These are phyloP conservation scores for Osedax frankpressi DNA, from an alignment of 2,888 invertebrate genomes.

Conservation along the genomic window DNA sequence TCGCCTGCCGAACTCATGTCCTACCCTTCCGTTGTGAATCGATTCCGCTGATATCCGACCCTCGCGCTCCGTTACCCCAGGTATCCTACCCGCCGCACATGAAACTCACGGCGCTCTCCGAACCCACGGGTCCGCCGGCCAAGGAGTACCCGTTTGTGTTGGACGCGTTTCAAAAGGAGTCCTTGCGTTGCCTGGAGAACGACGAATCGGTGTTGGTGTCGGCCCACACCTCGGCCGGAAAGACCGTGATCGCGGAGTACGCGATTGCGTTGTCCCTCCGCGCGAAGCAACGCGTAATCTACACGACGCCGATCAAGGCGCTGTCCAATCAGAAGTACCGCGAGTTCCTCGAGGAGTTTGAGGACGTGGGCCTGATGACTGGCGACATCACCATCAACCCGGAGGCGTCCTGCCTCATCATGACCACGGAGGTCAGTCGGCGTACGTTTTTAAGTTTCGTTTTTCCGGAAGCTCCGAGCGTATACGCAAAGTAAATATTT, in stretches of 20 bases:
- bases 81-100: conserved; percentile 74
- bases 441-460: too few relatives aligned
- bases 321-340: conserved; percentile 97
- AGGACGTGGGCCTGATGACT: conserved; percentile 92
- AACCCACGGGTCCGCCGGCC: conserved; percentile 54
- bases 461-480: too few relatives aligned
- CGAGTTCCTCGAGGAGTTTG: conserved; percentile 87
- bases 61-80: conserved; percentile 28
- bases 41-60: too few relatives aligned
- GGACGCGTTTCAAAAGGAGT: conserved; percentile 95
- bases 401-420: conserved; percentile 88
- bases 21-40: too few relatives aligned
- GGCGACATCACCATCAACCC: conserved; percentile 99
- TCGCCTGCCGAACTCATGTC: neutral
- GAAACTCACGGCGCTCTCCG: conserved; percentile 57
- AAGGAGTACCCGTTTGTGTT: conserved; percentile 85
- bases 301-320: conserved; percentile 98
- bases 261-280: conserved; percentile 85
- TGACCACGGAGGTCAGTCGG: conserved; percentile 78
- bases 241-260: conserved; percentile 94
- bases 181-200: conserved; percentile 89
- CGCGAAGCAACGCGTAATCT: conserved; percentile 91
- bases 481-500: too few relatives aligned
- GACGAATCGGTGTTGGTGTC: conserved; percentile 94
- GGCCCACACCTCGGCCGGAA: conserved; percentile 97